Percentiles rank a stretch among this genome's conserved stretches.
Conservation (phyloP, 2,797 vertebrate species). For the Phaenicophaeus curvirostris region DNA sequence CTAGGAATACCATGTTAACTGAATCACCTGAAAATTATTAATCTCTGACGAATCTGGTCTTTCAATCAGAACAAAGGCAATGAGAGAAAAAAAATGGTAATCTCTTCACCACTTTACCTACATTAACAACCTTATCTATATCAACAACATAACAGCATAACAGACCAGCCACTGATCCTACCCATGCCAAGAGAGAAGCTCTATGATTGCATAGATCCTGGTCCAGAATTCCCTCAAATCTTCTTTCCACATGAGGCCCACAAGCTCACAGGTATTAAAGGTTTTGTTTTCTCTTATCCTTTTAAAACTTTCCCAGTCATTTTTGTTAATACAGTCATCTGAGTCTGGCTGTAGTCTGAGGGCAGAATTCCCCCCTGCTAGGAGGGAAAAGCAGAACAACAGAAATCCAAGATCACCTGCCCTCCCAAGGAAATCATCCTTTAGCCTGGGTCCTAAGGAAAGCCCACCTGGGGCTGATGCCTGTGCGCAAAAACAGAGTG, state of each 20-base stretch:
- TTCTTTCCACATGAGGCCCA: background rate
- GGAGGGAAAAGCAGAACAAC: background rate
- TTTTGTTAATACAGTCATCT: background rate
- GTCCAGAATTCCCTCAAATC: background rate
- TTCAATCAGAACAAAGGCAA: background rate
- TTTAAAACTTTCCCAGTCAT: background rate
- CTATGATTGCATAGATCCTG: background rate
- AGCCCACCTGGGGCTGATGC: accelerated
- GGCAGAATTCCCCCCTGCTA: background rate
- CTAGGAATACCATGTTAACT: background rate
- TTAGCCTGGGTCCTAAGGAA: background rate
- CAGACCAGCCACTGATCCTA: background rate
- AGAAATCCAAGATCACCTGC: background rate
- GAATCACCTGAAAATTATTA: background rate
- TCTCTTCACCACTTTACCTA: background rate
- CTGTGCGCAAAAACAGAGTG: background rate
- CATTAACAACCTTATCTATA: background rate
- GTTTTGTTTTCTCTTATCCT: background rate
- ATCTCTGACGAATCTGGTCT: background rate
- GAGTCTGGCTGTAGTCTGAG: background rate
- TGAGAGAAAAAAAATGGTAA: background rate
- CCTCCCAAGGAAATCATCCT: background rate
- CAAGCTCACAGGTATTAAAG: background rate
- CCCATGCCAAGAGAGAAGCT: background rate
- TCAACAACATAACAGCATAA: background rate